These are phyloP conservation scores for Anguilla rostrata DNA, from an alignment of 2,113 vertebrate genomes.

Conservation along the genomic window DNA sequence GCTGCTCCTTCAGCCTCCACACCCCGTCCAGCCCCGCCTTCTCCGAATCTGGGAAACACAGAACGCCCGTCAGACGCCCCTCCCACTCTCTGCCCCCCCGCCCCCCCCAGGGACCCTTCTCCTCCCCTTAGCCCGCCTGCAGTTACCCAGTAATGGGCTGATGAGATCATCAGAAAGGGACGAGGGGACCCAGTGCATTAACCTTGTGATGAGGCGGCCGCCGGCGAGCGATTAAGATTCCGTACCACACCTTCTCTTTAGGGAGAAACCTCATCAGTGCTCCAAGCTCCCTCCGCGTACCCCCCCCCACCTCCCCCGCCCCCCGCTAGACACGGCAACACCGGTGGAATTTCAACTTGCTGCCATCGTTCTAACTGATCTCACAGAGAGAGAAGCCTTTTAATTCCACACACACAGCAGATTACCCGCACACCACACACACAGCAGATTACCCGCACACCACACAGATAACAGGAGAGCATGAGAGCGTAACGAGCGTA, in stretches of 20 bases:
- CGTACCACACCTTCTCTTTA: slow-evolving; percentile 35
- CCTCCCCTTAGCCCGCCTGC: background rate
- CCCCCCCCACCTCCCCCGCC: background rate
- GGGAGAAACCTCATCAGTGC: slow-evolving; percentile 3
- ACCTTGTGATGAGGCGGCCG: slow-evolving; percentile 50
- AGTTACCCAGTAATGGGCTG: background rate
- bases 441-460: background rate
- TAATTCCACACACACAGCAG: background rate
- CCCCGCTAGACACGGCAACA: background rate
- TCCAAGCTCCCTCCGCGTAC: background rate
- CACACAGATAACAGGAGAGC: background rate
- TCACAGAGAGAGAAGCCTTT: background rate
- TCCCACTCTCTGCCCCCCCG: background rate
- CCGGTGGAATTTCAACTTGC: background rate
- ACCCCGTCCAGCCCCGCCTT: slow-evolving; percentile 84
- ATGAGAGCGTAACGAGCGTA: background rate
- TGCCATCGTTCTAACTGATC: background rate
- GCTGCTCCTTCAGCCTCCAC: slow-evolving; percentile 93
- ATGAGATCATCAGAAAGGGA: background rate
- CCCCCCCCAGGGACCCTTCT: background rate
- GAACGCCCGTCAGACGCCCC: background rate
- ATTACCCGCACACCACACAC: background rate
- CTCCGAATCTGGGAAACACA: slow-evolving; percentile 75
- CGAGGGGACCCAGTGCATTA: slow-evolving; percentile 43
- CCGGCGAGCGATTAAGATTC: slow-evolving; percentile 48